Percentiles rank a stretch among this genome's conserved stretches.
Evolutionary conservation across 2,113 vertebrate genomes (phyloP).

Genomic region (Poicephalus meyeri): DNA sequence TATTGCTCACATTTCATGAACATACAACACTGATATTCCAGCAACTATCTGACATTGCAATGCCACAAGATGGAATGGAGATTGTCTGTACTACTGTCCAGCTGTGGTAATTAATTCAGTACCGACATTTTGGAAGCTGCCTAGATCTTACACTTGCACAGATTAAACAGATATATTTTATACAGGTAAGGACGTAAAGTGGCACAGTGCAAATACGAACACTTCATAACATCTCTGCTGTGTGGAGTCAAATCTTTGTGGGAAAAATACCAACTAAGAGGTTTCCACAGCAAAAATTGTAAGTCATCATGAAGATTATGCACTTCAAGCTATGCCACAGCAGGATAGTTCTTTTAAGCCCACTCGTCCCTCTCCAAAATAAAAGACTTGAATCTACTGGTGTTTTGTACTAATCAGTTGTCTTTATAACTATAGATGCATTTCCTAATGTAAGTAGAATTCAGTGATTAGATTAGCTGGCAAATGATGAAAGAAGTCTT

Average conservation of each 20-base stretch:
- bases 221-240: not conserved
- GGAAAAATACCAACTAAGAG: not conserved
- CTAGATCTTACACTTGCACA: not conserved
- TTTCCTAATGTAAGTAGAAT: not conserved
- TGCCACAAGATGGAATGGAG: not conserved
- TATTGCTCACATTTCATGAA: not conserved
- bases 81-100: not conserved
- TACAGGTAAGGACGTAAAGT: not conserved
- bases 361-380: not conserved
- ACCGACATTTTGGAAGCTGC: not conserved
- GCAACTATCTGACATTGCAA: not conserved
- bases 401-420: not conserved
- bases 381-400: not conserved
- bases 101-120: not conserved
- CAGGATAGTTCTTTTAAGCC: not conserved
- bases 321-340: not conserved
- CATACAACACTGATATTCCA: not conserved
- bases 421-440: not conserved
- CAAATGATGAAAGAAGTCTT: slow-evolving; percentile 21
- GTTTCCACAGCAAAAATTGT: not conserved
- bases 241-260: not conserved
- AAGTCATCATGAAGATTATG: not conserved
- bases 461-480: not conserved
- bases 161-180: not conserved
- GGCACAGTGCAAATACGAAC: not conserved